Evolutionary conservation across 1,140 invertebrate genomes (phyloP), one percentile per base, ranked within the genome.

Genomic region (Mesaphorura yosii): DNA sequence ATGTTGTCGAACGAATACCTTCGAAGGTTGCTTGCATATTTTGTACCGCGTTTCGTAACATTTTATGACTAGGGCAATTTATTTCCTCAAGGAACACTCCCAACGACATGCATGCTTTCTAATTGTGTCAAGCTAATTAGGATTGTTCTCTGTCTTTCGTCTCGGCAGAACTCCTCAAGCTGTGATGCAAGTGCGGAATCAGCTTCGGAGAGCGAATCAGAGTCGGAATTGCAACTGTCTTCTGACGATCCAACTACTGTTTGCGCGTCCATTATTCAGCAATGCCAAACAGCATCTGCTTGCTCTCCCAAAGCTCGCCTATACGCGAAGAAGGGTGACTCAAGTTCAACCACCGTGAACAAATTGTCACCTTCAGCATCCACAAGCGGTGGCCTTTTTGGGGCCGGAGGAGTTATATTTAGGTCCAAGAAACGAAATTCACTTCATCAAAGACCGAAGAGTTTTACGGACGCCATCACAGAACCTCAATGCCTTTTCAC

Each of bases 141-240:
- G n/a, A n/a, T n/a, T n/a, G n/a, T n/a, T n/a, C n/a, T n/a, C n/a
- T n/a, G n/a, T n/a, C n/a, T n/a, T n/a, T n/a, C n/a, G n/a, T n/a
- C n/a, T n/a, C n/a, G n/a, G n/a, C 15, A 62, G 60, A 62, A 48
- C 38, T 53, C 57, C n/a, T 58, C 56, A 19, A 59, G 57, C 37
- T 63, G 60, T 55, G 60, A 63, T 50, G 60, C 60, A 29, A 59
- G 57, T 47, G 60, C 55, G 14, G 60, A 63, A 51, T 63, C 60
- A 12, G 52, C 57, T 14, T 54, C 53, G 34, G 57, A 59, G 41
- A 58, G 50, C 28, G 57, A 62, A 20, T 58, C 46, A 5, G 39
- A 39, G 27, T 56, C 56, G 6, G 60, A 53, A 15, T 51, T 37
- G 14, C 53, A 42, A 23, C 34, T 57, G 19, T 63, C 60, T 25